A percentile compares a stretch with the other conserved stretches of the same genome.
phyloP scores from a whole-genome alignment of 2,797 vertebrate species.

The Mycteria americana region DNA sequence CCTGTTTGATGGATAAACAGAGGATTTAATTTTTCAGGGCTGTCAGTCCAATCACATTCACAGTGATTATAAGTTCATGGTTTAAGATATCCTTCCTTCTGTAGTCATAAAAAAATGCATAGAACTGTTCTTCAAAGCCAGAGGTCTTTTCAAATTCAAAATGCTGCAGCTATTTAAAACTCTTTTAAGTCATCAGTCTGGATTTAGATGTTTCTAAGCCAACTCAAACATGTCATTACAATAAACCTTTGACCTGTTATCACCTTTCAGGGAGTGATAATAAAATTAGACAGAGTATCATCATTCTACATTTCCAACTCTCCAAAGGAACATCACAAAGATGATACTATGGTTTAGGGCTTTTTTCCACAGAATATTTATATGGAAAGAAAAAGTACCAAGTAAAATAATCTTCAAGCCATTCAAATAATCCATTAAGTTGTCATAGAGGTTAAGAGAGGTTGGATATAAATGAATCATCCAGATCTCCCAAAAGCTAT shows the following conservation, averaged over 20 bases:
- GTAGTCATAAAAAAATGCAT: neutral
- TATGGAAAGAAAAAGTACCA: neutral
- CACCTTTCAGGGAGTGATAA: neutral
- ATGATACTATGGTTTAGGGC: neutral
- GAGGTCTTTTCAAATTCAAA: neutral
- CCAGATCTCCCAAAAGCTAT: neutral
- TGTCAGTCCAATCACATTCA: neutral
- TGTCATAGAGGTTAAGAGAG: neutral
- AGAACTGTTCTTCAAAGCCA: neutral
- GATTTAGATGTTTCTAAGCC: neutral
- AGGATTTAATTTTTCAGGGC: neutral
- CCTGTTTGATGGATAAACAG: neutral
- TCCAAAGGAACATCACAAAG: neutral
- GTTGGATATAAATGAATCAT: neutral
- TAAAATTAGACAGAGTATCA: neutral
- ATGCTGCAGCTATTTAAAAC: neutral
- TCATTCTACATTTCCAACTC: neutral
- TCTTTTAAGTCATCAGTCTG: neutral
- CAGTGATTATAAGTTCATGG: neutral
- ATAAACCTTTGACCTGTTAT: constrained; percentile 5
- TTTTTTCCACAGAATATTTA: neutral
- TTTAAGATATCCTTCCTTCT: neutral
- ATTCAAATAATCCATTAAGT: neutral
- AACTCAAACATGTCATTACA: neutral
- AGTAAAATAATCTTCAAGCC: neutral